These are phyloP conservation scores for Microplitis mediator DNA, from an alignment of 1,140 invertebrate species.

Conservation along the genomic window DNA sequence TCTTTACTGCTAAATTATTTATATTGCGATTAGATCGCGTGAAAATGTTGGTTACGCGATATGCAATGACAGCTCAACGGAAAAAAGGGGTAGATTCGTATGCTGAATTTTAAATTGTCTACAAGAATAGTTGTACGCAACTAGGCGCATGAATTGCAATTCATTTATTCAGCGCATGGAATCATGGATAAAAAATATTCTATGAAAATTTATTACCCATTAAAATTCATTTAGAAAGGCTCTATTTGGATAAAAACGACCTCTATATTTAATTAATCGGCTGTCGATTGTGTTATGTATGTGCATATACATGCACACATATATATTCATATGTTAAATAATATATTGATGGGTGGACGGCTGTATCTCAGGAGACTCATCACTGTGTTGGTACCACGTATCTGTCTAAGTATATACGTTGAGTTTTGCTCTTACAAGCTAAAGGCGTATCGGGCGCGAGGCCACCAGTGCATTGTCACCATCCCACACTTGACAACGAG, in stretches of 20 bases:
- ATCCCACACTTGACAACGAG: conserved; percentile 17
- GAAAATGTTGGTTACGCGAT: conserved; percentile 4
- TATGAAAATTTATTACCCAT: too few species aligned
- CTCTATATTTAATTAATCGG: too few species aligned
- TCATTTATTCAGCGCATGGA: too few species aligned
- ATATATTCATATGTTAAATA: too few species aligned
- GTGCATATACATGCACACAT: too few species aligned
- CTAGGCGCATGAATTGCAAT: not conserved
- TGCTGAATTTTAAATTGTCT: not conserved
- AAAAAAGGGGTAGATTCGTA: not conserved
- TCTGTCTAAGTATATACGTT: not conserved
- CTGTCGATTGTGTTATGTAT: not conserved
- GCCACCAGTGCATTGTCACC: conserved; percentile 28
- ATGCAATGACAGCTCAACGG: not conserved
- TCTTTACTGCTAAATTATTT: conserved; percentile 3
- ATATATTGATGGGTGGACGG: not conserved
- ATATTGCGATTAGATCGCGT: not conserved
- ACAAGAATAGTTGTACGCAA: too few species aligned
- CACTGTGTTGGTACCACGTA: not conserved
- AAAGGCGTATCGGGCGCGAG: conserved; percentile 21
- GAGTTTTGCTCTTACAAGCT: not conserved
- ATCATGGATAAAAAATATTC: too few species aligned
- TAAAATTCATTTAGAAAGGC: too few species aligned
- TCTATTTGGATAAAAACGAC: too few species aligned
- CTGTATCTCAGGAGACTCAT: too few species aligned